Base-by-base conservation (phyloP, 2,113 vertebrate genomes). In the Limnothrissa miodon region DNA sequence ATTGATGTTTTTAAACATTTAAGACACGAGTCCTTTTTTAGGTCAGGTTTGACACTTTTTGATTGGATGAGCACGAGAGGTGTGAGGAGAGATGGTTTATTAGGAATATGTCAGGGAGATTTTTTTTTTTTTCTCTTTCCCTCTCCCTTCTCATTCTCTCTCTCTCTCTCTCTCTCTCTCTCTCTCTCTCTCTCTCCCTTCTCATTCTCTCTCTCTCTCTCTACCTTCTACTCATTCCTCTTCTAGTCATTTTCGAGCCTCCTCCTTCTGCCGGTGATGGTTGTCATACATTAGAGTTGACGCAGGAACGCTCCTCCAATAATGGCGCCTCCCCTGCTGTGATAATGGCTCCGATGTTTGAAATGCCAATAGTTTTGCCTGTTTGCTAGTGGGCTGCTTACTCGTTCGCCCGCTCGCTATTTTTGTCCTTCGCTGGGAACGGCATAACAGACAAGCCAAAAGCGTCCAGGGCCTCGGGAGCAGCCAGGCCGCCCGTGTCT, bases 1-100 rank as follows among this genome's bases (percentile, higher is more conserved):
- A 96, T 97, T 95, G 96, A 97, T 97, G 95, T 95, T 96, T 95
- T 95, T 91, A 94, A 96, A 93, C 94, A 95, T 95, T 95, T 94
- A 93, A 29, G 92, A 94, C 93, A 93, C 91, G 91, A 95, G 92
- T 94, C 93, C 94, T 93, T 91, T 92, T 92, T 92, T 94, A 92
- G 95, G 94, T 95, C 93, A 95, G 93, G 90, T 92, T 93, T 95
- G 93, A 92, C 93, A 90, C 89, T 90, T 62, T 92, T 93, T 95
- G 95, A 95, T 95, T 94, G 94, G 95, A 89, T 92, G 86, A 93
- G 93, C 91, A 85, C 88, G 87, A 90, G 89, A 92, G 85, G 92
- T 87, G 79, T 93, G 92, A 89, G 90, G 88, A 11, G 91, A 94
- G 92, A 93, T 93, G 92, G 90, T 93, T 92, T 91, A 90, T 93